Conservation (phyloP, 2,113 vertebrate genomes). For the Cichladusa arquata region DNA sequence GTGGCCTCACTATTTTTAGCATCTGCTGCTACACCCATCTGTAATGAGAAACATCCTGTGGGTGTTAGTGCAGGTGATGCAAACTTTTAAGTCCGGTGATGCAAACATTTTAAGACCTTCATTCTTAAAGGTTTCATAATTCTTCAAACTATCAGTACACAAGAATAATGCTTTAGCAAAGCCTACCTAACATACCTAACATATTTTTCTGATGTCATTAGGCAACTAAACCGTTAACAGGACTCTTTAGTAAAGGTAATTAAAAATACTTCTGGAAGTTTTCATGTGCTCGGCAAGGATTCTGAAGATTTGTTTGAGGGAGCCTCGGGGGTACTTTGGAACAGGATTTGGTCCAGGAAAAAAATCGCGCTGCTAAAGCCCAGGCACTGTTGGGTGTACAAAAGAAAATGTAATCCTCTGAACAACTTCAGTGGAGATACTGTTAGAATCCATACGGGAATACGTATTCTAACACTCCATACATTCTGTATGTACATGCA, state of each 20-base stretch:
- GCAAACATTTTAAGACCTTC: neutral
- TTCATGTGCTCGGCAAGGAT: neutral
- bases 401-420: neutral
- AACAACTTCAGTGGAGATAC: neutral
- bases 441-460: too few relatives aligned
- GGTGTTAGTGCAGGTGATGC: neutral
- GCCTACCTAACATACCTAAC: neutral
- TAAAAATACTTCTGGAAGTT: neutral
- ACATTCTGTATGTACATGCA: too few relatives aligned
- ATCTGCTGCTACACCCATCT: neutral
- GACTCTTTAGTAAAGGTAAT: neutral
- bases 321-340: neutral
- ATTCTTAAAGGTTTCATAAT: neutral
- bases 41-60: conserved; percentile 12
- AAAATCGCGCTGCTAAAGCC: fast-evolving
- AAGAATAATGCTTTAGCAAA: neutral
- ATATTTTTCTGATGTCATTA: neutral
- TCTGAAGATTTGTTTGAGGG: neutral
- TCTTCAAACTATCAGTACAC: neutral
- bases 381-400: fast-evolving
- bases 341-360: neutral
- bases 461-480: too few relatives aligned
- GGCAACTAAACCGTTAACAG: neutral
- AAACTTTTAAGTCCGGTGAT: neutral
- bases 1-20: conserved; percentile 24